Evolutionary conservation across 2,797 vertebrate species (phyloP).

Genomic region (Xenops minutus): DNA sequence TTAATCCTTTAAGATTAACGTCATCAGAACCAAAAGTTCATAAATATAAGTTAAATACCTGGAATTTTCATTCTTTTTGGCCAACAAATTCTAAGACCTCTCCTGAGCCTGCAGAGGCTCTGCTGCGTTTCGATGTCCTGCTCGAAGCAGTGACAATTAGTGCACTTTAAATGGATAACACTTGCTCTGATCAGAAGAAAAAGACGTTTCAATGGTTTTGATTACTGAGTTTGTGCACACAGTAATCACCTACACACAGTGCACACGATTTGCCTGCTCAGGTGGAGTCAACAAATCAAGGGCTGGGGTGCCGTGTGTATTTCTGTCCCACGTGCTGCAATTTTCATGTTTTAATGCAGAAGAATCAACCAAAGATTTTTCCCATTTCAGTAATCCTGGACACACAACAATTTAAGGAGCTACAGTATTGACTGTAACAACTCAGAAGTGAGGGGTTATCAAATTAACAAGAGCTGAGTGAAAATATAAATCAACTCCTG

Average conservation of each 20-base stretch:
- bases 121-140: background rate
- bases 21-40: background rate
- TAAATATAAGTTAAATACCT: background rate
- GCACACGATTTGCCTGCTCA: background rate
- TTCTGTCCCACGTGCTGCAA: background rate
- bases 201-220: background rate
- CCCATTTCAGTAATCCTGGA: background rate
- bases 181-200: background rate
- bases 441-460: slow-evolving; percentile 1
- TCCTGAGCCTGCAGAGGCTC: background rate
- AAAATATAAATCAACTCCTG: slow-evolving; percentile 46
- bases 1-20: background rate
- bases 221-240: background rate
- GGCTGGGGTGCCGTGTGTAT: background rate
- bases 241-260: background rate
- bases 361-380: background rate
- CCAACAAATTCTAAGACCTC: rapidly evolving
- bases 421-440: background rate
- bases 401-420: background rate
- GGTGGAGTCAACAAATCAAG: background rate
- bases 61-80: background rate
- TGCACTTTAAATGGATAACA: background rate
- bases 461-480: slow-evolving; percentile 40
- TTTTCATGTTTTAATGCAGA: background rate
- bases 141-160: background rate